Conservation (phyloP, 2,888 invertebrate species). For the Parochlus steinenii region DNA sequence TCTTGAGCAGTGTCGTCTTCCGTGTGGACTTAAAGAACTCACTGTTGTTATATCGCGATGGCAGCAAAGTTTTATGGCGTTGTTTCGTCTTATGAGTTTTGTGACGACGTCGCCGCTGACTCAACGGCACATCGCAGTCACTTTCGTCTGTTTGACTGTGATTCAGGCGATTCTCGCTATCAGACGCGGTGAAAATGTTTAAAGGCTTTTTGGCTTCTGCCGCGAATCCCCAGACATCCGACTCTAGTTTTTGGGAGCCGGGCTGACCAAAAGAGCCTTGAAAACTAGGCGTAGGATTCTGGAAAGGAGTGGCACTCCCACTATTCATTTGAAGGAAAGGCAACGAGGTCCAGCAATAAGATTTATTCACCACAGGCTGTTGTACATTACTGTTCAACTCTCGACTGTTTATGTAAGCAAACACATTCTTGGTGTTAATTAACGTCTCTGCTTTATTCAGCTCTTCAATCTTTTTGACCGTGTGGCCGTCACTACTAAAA, state of each 20-base stretch:
- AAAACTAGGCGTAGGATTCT: background rate
- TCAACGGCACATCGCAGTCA: conserved; percentile 16
- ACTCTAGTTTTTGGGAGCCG: background rate
- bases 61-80: background rate
- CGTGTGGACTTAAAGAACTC: conserved; percentile 1
- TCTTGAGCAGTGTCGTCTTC: conserved; percentile 6
- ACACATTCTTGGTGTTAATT: conserved; percentile 11
- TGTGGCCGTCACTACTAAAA: no score
- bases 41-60: background rate
- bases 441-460: conserved; percentile 7
- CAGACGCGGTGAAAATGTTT: conserved; percentile 22
- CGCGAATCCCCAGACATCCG: conserved; percentile 38
- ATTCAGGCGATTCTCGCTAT: conserved; percentile 7
- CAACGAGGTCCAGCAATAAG: conserved; percentile 8
- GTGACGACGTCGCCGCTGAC: conserved; percentile 14
- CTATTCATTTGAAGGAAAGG: background rate
- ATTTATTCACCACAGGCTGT: background rate
- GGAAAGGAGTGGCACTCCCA: background rate
- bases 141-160: conserved; percentile 27
- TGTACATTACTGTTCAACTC: conserved; percentile 4
- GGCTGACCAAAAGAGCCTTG: conserved; percentile 1
- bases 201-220: conserved; percentile 39
- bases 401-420: conserved; percentile 11
- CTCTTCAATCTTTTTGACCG: no score
- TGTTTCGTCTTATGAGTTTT: background rate